phyloP scores from a whole-genome alignment of 2,113 vertebrate genomes.

The Ptilorrhoa leucosticta region DNA sequence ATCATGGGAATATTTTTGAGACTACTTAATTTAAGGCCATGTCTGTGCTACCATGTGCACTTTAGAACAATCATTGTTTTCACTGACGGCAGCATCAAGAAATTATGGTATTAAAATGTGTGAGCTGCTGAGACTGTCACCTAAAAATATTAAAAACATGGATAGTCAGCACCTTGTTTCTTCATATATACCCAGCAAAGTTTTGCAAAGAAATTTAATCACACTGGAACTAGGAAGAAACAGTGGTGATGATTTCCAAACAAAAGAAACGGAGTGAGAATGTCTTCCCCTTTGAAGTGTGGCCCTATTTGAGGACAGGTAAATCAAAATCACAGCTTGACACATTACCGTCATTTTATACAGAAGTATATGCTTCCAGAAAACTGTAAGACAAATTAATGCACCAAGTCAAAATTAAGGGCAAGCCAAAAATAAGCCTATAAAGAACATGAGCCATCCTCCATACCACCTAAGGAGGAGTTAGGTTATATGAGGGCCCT shows the following conservation, averaged over 20 bases:
- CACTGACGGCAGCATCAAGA: neutral
- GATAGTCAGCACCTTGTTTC: neutral
- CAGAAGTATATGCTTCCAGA: neutral
- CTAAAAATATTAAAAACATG: neutral
- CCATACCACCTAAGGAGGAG: neutral
- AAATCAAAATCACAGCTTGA: neutral
- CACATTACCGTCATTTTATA: neutral
- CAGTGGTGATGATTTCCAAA: neutral
- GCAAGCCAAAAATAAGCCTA: neutral
- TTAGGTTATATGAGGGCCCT: neutral
- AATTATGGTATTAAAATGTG: neutral
- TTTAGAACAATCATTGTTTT: neutral
- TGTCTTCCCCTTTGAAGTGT: neutral
- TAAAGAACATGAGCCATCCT: neutral
- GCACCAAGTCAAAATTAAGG: neutral
- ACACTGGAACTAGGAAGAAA: neutral
- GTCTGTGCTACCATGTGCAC: neutral
- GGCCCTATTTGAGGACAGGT: neutral
- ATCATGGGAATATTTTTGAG: neutral
- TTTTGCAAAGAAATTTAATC: neutral
- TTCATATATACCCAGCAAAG: neutral
- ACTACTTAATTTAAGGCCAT: neutral
- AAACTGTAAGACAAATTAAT: neutral
- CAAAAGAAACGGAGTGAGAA: neutral
- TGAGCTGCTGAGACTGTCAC: neutral